Percentiles rank a stretch among this genome's conserved stretches.
These are phyloP conservation scores for Paramisgurnus dabryanus DNA, from an alignment of 2,113 vertebrate genomes.

Conservation along the genomic window DNA sequence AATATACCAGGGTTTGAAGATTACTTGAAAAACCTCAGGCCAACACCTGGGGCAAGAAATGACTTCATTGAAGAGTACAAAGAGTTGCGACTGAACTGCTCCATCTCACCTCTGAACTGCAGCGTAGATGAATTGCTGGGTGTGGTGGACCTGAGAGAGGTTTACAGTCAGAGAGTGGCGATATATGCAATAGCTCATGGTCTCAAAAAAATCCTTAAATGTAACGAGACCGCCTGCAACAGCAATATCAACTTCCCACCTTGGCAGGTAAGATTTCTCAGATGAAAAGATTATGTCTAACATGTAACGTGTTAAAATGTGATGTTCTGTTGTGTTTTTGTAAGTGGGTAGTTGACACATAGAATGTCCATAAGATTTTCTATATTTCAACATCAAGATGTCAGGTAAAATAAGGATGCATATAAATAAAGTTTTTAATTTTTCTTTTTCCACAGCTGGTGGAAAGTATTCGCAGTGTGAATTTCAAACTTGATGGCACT, in stretches of 20 bases:
- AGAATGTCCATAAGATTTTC: too few species aligned
- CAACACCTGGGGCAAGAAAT: conserved; percentile 59
- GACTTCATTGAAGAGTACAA: conserved; percentile 70
- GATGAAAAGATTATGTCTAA: too few species aligned
- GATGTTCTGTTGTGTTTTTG: too few species aligned
- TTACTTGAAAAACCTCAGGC: conserved; percentile 62
- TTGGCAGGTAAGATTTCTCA: conserved; percentile 61
- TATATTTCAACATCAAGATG: not conserved
- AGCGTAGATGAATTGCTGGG: conserved; percentile 59
- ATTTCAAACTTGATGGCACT: conserved; percentile 51
- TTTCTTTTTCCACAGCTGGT: conserved; percentile 63
- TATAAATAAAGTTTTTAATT: not conserved
- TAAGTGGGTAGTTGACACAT: too few species aligned
- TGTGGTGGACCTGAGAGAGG: conserved; percentile 37
- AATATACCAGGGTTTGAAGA: conserved; percentile 60
- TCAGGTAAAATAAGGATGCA: too few species aligned
- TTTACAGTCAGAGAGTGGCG: conserved; percentile 54
- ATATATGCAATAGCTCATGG: conserved; percentile 64
- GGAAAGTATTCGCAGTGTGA: conserved; percentile 56
- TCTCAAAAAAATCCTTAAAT: conserved; percentile 62
- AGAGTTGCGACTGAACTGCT: conserved; percentile 63
- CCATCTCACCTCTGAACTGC: conserved; percentile 6
- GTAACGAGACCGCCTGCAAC: conserved; percentile 58
- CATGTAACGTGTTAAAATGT: too few species aligned
- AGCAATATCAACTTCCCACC: conserved; percentile 63